Base-by-base conservation (phyloP, 2,888 invertebrate genomes). In the Brassicogethes aeneus region DNA sequence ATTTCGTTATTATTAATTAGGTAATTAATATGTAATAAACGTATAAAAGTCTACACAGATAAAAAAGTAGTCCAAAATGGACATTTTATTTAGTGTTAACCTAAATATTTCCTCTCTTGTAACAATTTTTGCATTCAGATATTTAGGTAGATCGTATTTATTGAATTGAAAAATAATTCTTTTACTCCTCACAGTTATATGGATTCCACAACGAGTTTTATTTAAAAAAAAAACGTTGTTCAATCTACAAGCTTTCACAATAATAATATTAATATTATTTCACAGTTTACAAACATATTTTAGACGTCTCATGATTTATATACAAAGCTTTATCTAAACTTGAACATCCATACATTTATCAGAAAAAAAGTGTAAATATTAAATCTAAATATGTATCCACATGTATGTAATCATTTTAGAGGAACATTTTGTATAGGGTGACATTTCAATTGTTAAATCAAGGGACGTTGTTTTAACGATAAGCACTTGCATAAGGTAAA, bases 11-110 rank as follows among this genome's bases (percentile, higher is more conserved):
- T n/a, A n/a, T n/a, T n/a, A n/a, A n/a, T n/a, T n/a, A n/a, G n/a
- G n/a, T n/a, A n/a, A n/a, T n/a, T n/a, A n/a, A n/a, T n/a, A n/a
- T n/a, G n/a, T n/a, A n/a, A n/a, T n/a, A n/a, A n/a, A n/a, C n/a
- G n/a, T n/a, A n/a, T n/a, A n/a, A n/a, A 52, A 49, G 55, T 60
- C 58, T 60, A 59, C 57, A 61, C 60, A 57, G 61, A 58, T 62
- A 63, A 60, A 59, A 61, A 60, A 61, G 68, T 68, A 69, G 68
- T 69, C 69, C 68, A 69, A 69, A 69, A 48, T 69, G 68, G 69
- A 69, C 69, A 52, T 50, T 46, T 46, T 42, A 37, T n/a, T 33
- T 14, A 15, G 15, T 35, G 36, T 34, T 34, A 15, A 34, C 14
- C 34, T 7, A 34, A 34, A 34, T 13, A 34, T 34, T 14, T 15